A percentile compares a stretch with the other conserved stretches of the same genome.
phyloP scores from a whole-genome alignment of 2,113 vertebrate genomes.

The Rana temporaria region DNA sequence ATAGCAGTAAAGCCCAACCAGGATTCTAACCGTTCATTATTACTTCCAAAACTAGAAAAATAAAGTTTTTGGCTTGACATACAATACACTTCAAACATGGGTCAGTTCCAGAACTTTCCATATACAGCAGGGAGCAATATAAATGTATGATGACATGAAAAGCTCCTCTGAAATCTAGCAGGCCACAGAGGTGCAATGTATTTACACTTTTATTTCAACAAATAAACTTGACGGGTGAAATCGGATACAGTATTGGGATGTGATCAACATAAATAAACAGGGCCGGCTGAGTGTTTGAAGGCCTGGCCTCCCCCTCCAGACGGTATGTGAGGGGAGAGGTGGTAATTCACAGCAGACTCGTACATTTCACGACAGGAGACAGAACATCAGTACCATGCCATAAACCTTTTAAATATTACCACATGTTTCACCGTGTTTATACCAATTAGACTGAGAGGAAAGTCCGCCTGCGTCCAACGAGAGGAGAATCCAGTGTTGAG shows the following conservation, averaged over 20 bases:
- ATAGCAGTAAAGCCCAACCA: too few species aligned
- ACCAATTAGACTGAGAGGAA: slow-evolving; percentile 10
- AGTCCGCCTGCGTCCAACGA: neutral
- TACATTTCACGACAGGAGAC: slow-evolving; percentile 37
- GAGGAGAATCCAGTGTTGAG: neutral
- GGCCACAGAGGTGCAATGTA: neutral
- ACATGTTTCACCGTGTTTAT: slow-evolving; percentile 35
- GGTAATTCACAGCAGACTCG: slow-evolving; percentile 40
- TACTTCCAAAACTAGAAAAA: too few species aligned
- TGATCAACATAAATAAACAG: slow-evolving; percentile 20
- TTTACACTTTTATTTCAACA: neutral
- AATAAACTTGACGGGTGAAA: slow-evolving; percentile 3
- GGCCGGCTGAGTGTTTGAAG: slow-evolving; percentile 9
- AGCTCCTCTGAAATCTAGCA: neutral
- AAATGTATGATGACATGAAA: too few species aligned
- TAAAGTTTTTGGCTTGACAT: too few species aligned
- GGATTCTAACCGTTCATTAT: too few species aligned
- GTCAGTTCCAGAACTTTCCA: neutral
- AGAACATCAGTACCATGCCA: slow-evolving; percentile 32
- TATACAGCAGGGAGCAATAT: too few species aligned
- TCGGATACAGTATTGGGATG: slow-evolving; percentile 1
- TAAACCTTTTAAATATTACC: slow-evolving; percentile 42
- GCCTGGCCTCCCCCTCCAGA: neutral
- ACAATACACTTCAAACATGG: neutral
- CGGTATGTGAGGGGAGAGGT: slow-evolving; percentile 18